Evolutionary conservation across 2,797 vertebrate genomes (phyloP), one percentile per base, ranked within the genome.

Genomic region (Loris lydekkerianus): DNA sequence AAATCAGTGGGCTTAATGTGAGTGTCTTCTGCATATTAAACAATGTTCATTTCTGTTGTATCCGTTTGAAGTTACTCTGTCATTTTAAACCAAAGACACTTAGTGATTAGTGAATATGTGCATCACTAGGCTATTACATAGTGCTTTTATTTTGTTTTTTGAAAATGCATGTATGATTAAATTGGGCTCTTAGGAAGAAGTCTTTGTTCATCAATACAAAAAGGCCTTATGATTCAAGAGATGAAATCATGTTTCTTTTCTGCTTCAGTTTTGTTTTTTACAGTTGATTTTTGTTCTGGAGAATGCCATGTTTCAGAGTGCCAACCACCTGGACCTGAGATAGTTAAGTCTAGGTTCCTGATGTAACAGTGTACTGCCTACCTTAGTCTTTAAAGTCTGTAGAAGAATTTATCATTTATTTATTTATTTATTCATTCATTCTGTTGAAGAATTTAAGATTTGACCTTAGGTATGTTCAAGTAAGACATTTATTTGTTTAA

Each of bases 341-440:
- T 91, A 86, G 69, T 83, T 83, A 94, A 84, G 58, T 95, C 90
- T 92, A 37, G 31, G 49, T 88, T 95, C 76, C 40, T 65, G 53
- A 29, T 46, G 43, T 73, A 61, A 43, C 40, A 85, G 0, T 61
- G 25, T 87, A 56, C 63, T 83, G 17, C 58, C 84, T 93, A 43
- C 82, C 40, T 92, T 94, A 72, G 20, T 73, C 67, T 81, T 97
- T 31, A 75, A 95, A 83, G 17, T 75, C 18, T 80, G 5, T 77
- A 27, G 34, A 58, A 86, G 70, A 61, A 46, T 75, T 94, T 94
- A 94, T 46, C 7, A 43, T 43, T 43, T 43, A 43, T 43, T 46
- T 10, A 46, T 46, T 46, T 10, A 46, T 46, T 46, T 2, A 46
- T 46, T 46, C 9, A 46, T 46, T 46, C 46, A 46, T 46, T 46